Base-by-base conservation (phyloP, 2,113 vertebrate genomes). In the Gambusia affinis region DNA sequence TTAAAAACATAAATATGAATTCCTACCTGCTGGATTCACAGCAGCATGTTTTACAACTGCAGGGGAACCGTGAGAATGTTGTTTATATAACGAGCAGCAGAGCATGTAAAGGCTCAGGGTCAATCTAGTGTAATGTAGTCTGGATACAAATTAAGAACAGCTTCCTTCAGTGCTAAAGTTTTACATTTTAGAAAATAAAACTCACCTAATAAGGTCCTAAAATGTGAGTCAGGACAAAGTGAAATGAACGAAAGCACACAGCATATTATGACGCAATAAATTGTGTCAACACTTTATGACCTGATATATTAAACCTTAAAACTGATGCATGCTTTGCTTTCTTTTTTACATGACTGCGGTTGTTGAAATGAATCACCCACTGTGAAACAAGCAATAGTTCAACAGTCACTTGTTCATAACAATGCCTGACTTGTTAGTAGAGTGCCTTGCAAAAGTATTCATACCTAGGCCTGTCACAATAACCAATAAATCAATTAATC, bases 1-100 rank as follows among this genome's bases (percentile, higher is more conserved):
- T 27, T 12, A 28, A 61, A 61, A 27, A 68, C 60, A 60, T 65
- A 71, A 72, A 76, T 65, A 35, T 67, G 15, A 74, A 47, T 47
- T 17, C 44, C 44, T 47, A 47, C 44, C 44, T 47, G 66, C 39
- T 65, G 29, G 19, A 12, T 70, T 31, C 44, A 19, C 19, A 5
- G 15, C 44, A 47, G 44, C 44, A 47, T 19, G 44, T 47, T 47
- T 47, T 47, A 47, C 17, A 19, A 19, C 44, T 47, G 44, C 44
- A 47, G 44, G 14, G 44, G 44, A 47, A 19, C 14, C 5, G 4
- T 17, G 44, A 47, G 44, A 47, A 47, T 19, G 44, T 19, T 47
- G 44, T 47, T 47, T 47, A 47, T 47, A 19, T 4, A 47, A 47
- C 17, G 44, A 47, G 44, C 15, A 47, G 44, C 44, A 47, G 39